Conservation (phyloP, 1,140 invertebrate genomes). For the Cyphomyrmex costatus region DNA sequence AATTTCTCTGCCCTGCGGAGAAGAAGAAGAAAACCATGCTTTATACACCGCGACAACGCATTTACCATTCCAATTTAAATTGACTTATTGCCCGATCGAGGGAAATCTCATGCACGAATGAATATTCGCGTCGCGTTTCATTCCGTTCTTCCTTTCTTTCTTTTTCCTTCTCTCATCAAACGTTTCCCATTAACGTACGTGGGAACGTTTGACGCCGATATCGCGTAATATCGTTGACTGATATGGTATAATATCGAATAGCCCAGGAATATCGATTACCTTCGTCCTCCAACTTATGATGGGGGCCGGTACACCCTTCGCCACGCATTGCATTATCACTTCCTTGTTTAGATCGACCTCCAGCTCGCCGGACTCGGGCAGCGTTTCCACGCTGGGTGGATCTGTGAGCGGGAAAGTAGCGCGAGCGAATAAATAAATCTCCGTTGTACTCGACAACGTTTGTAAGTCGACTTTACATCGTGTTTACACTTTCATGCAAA, state of each 20-base stretch:
- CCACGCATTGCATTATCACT: constrained; percentile 90
- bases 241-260: constrained; percentile 23
- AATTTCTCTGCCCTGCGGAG: constrained; percentile 88
- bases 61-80: constrained; percentile 39
- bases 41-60: constrained; percentile 5
- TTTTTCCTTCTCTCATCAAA: neutral
- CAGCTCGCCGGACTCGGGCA: constrained; percentile 90
- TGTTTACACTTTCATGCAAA: neutral
- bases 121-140: neutral
- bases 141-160: neutral
- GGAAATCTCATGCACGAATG: neutral
- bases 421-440: constrained; percentile 8
- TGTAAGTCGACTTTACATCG: neutral
- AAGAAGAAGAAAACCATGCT: constrained; percentile 15
- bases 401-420: constrained; percentile 86
- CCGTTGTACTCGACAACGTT: neutral
- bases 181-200: neutral
- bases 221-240: constrained; percentile 36
- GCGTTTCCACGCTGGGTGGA: constrained; percentile 89
- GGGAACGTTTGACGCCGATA: neutral
- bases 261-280: constrained; percentile 81
- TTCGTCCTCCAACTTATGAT: constrained; percentile 91
- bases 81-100: neutral
- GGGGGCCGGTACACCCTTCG: constrained; percentile 90
- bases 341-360: constrained; percentile 91